Conservation (phyloP, 1,140 invertebrate genomes). For the Drosophila sp. region DNA sequence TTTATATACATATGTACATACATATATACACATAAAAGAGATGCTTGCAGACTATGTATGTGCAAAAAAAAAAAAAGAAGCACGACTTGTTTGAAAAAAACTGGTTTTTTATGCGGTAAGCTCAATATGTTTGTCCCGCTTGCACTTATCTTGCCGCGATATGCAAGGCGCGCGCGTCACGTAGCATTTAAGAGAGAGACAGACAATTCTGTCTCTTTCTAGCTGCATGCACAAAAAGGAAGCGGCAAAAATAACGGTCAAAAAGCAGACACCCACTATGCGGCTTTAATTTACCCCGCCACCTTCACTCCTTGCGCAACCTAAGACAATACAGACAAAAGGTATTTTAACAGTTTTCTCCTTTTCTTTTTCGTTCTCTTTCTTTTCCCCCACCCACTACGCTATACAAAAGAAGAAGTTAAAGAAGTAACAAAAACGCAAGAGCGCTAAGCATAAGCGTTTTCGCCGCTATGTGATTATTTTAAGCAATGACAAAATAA, state of each 20-base stretch:
- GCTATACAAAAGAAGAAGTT: conserved; percentile 21
- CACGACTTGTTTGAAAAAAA: conserved; percentile 75
- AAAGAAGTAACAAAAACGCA: conserved; percentile 19
- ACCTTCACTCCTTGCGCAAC: conserved; percentile 31
- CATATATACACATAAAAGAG: conserved; percentile 45
- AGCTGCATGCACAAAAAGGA: conserved; percentile 45
- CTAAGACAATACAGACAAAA: conserved; percentile 68
- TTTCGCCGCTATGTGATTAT: conserved; percentile 45
- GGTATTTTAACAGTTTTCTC: conserved; percentile 54
- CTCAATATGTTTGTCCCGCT: conserved; percentile 48
- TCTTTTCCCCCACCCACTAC: neutral
- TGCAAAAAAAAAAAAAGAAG: conserved; percentile 63
- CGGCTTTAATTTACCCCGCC: conserved; percentile 1
- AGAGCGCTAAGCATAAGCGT: conserved; percentile 15
- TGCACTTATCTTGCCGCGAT: conserved; percentile 22
- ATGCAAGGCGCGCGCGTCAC: conserved; percentile 36
- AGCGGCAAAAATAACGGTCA: conserved; percentile 74
- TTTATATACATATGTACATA: conserved; percentile 34
- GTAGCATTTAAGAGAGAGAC: conserved; percentile 21
- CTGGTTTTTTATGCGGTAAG: conserved; percentile 61
- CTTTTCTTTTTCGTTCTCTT: neutral
- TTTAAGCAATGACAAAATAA: conserved; percentile 66
- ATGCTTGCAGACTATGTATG: conserved; percentile 50
- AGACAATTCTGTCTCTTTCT: neutral
- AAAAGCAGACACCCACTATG: conserved; percentile 52